Evolutionary conservation across 2,888 invertebrate genomes (phyloP).

Genomic region (Nephrotoma guestfalica): DNA sequence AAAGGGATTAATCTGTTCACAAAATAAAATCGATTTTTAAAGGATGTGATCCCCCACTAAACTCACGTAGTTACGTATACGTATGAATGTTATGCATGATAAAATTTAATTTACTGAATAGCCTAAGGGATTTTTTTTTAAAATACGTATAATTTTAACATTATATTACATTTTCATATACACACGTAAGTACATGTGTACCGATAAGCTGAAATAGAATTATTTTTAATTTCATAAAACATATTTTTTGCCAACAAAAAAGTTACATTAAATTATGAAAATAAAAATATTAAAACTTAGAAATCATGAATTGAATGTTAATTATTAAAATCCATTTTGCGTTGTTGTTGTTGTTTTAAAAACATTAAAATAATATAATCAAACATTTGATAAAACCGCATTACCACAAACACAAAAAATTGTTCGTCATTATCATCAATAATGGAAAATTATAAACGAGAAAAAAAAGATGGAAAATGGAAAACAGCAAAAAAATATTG

Average conservation of each 20-base stretch:
- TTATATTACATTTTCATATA: not conserved
- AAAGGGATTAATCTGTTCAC: not conserved
- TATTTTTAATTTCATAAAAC: not conserved
- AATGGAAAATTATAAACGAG: not conserved
- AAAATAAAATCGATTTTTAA: not conserved
- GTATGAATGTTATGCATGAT: not conserved
- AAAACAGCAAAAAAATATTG: not conserved
- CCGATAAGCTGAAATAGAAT: not conserved
- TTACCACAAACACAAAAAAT: not conserved
- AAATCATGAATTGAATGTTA: not conserved
- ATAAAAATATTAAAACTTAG: not conserved
- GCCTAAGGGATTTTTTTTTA: not conserved
- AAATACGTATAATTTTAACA: not conserved
- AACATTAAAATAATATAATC: not conserved
- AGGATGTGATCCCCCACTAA: not conserved
- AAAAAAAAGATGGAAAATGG: not conserved
- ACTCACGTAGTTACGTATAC: not conserved
- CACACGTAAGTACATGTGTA: not conserved
- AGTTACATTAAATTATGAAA: not conserved
- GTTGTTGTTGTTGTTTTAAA: not conserved
- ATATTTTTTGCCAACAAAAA: not conserved
- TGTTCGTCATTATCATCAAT: not conserved
- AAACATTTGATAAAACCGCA: not conserved
- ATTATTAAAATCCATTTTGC: not conserved
- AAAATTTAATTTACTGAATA: not conserved